Percentiles rank a stretch among this genome's conserved stretches.
phyloP scores from a whole-genome alignment of 2,888 invertebrate species.

The Chrysina gloriosa region DNA sequence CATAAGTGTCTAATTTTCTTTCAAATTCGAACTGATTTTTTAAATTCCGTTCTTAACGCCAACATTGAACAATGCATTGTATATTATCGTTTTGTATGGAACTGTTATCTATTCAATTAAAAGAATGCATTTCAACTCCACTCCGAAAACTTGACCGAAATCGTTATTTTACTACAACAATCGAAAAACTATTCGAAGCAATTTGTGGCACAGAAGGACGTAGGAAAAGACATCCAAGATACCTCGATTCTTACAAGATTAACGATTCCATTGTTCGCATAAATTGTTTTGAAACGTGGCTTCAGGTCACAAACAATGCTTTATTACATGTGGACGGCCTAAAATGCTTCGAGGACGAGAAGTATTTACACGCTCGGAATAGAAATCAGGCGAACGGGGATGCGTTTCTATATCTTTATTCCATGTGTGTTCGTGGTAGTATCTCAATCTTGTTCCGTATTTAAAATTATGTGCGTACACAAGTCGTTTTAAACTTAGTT shows the following conservation, averaged over 20 bases:
- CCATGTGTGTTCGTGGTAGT: neutral
- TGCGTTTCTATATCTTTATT: neutral
- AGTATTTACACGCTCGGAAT: constrained; percentile 7
- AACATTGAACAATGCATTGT: too few relatives aligned
- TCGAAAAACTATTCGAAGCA: too few relatives aligned
- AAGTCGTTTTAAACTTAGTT: neutral
- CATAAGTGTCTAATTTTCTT: too few relatives aligned
- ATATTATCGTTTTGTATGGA: too few relatives aligned
- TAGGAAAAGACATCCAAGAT: neutral
- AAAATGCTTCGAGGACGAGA: constrained; percentile 4
- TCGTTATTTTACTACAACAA: too few relatives aligned
- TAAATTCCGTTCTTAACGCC: too few relatives aligned
- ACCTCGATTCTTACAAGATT: constrained; percentile 9
- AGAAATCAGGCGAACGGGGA: constrained; percentile 1
- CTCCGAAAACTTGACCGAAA: too few relatives aligned
- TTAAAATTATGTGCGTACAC: constrained; percentile 11
- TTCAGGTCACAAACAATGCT: constrained; percentile 13
- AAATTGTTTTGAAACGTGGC: constrained; percentile 19
- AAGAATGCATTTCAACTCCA: too few relatives aligned
- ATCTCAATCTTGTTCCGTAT: constrained; percentile 25
- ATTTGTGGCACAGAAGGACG: neutral
- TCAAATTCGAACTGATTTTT: too few relatives aligned
- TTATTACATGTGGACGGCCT: constrained; percentile 12
- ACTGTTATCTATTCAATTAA: too few relatives aligned
- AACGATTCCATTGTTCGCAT: constrained; percentile 17